Evolutionary conservation across 2,113 vertebrate genomes (phyloP).

Genomic region (Ibidorhyncha struthersii): DNA sequence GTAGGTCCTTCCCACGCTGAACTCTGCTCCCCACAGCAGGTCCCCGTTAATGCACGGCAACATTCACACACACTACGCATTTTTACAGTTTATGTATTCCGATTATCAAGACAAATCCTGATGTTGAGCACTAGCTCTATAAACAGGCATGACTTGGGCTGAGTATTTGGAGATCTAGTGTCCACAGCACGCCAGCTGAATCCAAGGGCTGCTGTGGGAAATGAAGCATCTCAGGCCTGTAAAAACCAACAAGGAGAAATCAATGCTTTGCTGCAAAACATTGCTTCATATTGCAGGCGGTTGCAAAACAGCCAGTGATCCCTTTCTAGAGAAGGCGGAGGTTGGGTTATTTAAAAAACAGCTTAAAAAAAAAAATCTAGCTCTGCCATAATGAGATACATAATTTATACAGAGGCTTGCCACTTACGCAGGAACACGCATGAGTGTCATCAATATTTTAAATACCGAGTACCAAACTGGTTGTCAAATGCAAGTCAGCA

Average conservation of each 20-base stretch:
- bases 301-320: neutral
- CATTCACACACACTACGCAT: accelerated
- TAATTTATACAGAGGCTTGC: neutral
- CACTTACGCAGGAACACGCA: neutral
- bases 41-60: accelerated
- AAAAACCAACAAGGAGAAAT: neutral
- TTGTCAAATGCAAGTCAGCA: neutral
- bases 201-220: neutral
- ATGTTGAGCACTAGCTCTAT: accelerated
- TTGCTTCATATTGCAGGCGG: neutral
- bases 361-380: neutral
- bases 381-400: neutral
- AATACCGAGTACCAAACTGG: neutral
- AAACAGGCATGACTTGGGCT: neutral
- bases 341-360: neutral
- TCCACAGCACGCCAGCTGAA: neutral
- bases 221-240: neutral
- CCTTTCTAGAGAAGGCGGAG: neutral
- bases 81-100: neutral
- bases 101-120: accelerated
- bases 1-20: neutral
- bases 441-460: neutral
- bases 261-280: neutral
- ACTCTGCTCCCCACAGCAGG: neutral
- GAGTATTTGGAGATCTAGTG: neutral